phyloP scores from a whole-genome alignment of 2,113 vertebrate genomes.

The Neolamprologus variostigma region DNA sequence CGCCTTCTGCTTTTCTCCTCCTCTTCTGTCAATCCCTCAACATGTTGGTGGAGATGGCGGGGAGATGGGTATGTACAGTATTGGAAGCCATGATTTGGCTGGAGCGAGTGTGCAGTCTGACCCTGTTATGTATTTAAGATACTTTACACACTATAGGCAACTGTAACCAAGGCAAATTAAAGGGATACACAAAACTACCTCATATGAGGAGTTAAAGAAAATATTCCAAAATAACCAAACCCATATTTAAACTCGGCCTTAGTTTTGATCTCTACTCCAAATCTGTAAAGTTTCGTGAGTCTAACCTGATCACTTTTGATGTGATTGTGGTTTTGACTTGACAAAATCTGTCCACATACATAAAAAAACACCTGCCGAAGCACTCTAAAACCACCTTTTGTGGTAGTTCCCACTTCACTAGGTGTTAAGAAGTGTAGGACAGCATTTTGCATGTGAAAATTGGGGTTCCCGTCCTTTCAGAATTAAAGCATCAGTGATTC shows the following conservation, averaged over 20 bases:
- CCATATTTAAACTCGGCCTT: not conserved
- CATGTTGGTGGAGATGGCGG: not conserved
- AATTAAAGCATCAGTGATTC: not conserved
- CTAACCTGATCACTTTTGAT: not conserved
- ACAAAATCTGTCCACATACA: not conserved
- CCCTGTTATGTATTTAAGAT: not conserved
- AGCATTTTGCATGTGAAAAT: not conserved
- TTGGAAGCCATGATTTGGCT: conserved; percentile 43
- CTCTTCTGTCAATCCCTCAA: conserved; percentile 19
- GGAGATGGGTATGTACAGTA: conserved; percentile 48
- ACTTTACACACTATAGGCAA: not conserved
- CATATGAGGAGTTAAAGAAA: not conserved
- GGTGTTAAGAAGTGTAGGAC: not conserved
- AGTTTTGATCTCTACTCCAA: not conserved
- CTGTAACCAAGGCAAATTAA: not conserved
- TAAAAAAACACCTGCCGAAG: not conserved
- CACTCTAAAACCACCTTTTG: not conserved
- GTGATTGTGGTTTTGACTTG: not conserved
- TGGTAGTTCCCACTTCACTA: not conserved
- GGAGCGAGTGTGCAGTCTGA: conserved; percentile 27
- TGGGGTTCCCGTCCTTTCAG: not conserved
- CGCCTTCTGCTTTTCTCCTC: conserved; percentile 10
- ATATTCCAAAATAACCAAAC: not conserved
- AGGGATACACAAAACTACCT: not conserved
- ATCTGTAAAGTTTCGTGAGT: not conserved